Evolutionary conservation across 2,113 vertebrate genomes (phyloP).

Genomic region (Microcebus lehilahytsara): DNA sequence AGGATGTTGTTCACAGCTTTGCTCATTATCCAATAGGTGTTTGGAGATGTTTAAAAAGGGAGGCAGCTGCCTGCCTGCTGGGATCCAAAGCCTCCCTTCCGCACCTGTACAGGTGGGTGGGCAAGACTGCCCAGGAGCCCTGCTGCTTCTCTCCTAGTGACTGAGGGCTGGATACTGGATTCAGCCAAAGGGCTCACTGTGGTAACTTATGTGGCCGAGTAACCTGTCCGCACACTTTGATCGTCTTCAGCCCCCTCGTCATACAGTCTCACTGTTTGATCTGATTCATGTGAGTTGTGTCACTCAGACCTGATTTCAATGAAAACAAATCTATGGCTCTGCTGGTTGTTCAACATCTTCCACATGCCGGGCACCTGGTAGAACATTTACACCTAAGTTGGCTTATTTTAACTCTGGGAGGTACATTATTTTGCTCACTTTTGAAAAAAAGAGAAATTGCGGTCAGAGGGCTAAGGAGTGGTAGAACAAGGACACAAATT

Average conservation of each 20-base stretch:
- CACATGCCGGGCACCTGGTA: neutral
- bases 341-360: neutral
- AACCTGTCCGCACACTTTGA: no score
- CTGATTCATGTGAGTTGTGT: accelerated
- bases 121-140: neutral
- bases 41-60: neutral
- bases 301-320: neutral
- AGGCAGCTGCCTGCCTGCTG: neutral
- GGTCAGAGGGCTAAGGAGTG: neutral
- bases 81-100: neutral
- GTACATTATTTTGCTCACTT: neutral
- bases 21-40: neutral
- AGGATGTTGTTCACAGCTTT: neutral
- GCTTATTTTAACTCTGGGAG: neutral
- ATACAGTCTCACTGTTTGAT: neutral
- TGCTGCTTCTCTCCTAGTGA: neutral
- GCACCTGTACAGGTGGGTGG: neutral
- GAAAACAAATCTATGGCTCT: neutral
- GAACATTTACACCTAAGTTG: accelerated
- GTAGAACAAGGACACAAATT: neutral
- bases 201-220: neutral
- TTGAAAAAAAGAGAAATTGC: neutral
- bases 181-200: neutral
- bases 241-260: neutral
- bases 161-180: neutral